A percentile compares a stretch with the other conserved stretches of the same genome.
Conservation (phyloP, 2,113 vertebrate genomes). For the Casuarius casuarius region DNA sequence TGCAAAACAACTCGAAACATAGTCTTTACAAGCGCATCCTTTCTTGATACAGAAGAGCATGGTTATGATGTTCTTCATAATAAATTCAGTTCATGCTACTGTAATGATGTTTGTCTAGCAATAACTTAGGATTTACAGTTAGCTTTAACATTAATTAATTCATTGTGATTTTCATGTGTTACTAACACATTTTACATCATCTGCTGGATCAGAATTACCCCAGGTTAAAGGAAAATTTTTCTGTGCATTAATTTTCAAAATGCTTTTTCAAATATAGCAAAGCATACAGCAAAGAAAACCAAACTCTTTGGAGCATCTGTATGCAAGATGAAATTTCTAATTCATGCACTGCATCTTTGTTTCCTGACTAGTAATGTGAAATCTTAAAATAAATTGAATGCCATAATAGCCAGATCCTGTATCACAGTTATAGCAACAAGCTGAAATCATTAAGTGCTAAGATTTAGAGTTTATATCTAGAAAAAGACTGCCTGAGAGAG, state of each 20-base stretch:
- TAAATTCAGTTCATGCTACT: background rate
- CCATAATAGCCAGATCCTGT: background rate
- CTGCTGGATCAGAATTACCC: background rate
- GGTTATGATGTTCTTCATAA: background rate
- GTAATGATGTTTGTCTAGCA: slow-evolving; percentile 1
- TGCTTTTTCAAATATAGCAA: background rate
- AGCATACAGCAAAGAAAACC: background rate
- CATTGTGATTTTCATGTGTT: background rate
- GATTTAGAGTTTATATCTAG: background rate
- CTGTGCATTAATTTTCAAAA: background rate
- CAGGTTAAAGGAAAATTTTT: background rate
- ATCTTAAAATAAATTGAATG: slow-evolving; percentile 17
- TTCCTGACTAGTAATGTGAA: background rate
- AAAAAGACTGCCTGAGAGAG: background rate
- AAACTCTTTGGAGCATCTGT: background rate
- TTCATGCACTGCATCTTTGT: background rate
- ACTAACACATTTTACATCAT: background rate
- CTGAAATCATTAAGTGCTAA: background rate
- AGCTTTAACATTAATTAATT: slow-evolving; percentile 20
- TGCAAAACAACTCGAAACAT: background rate
- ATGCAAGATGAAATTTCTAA: background rate
- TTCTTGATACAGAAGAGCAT: slow-evolving; percentile 1
- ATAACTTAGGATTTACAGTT: background rate
- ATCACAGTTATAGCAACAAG: background rate
- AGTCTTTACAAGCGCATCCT: background rate